These are phyloP conservation scores for Aldabrachelys gigantea DNA, from an alignment of 2,113 vertebrate genomes.

Conservation along the genomic window DNA sequence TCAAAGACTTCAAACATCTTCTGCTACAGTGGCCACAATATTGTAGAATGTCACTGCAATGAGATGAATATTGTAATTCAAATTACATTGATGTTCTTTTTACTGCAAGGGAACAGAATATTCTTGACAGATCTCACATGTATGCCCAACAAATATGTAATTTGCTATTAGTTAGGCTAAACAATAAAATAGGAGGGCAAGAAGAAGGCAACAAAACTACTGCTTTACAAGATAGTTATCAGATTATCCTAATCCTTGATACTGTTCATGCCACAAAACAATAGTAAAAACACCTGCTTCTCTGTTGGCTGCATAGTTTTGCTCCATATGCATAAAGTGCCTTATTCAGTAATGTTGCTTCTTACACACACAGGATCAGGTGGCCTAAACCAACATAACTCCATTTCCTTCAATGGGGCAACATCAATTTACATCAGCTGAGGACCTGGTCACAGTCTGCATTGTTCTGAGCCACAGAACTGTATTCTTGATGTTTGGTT, in stretches of 20 bases:
- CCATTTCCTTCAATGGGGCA: background rate
- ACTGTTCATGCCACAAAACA: background rate
- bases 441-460: background rate
- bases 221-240: background rate
- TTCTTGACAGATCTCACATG: slow-evolving; percentile 1
- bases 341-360: background rate
- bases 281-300: background rate
- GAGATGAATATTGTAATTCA: slow-evolving; percentile 24
- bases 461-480: background rate
- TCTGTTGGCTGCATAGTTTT: background rate
- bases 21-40: background rate
- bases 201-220: background rate
- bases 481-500: background rate
- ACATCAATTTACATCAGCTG: background rate
- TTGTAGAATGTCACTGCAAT: background rate
- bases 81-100: slow-evolving; percentile 18
- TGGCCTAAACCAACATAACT: background rate
- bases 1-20: background rate
- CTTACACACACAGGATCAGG: background rate
- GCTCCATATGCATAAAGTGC: background rate
- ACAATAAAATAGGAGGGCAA: background rate
- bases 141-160: background rate
- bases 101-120: background rate
- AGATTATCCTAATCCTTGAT: background rate
- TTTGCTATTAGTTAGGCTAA: slow-evolving; percentile 10